Base-by-base conservation (phyloP, 2,888 invertebrate species). In the Harmothoe impar region DNA sequence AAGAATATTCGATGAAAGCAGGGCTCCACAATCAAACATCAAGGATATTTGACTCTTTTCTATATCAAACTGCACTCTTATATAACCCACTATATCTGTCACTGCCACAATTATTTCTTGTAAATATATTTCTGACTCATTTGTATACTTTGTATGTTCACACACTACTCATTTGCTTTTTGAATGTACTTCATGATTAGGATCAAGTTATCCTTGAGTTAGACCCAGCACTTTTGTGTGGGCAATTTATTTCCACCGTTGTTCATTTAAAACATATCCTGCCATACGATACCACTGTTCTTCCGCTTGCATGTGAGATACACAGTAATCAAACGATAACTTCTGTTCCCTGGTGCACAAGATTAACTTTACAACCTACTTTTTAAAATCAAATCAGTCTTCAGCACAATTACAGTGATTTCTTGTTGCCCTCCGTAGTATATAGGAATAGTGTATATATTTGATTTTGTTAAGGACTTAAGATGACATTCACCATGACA, bases 231-330 rank as follows among this genome's bases (percentile, higher is more conserved):
- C 72, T 72, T 29, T 72, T 72, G 72, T 72, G 72, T 25, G 5
- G 72, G 72, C 25, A 29, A 15, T 62, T 20, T 62, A 62, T 62
- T 12, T 72, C 31, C 62, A 20, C 29, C 25, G 72, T 62, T 72
- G 72, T 72, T 72, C 72, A 72, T 72, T 72, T 72, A 15, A 72
- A 72, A n/a, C 72, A 1, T 29, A 72, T 72, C 72, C 72, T 72
- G 72, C 72, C 72, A 29, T 72, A 29, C 25, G 62, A n/a, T 62
- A 43, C 43, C 43, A 43, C 10, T 62, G 25, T 29, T 72, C 25
- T 72, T 72, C 15, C 20, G 29, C 25, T 72, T 72, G 72, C 31
- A 12, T 52, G 54, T 68, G n/a, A n/a, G 17, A 68, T 68, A 68
- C n/a, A n/a, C 25, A 15, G 25, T 29, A 29, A 15, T 72, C n/a